A percentile compares a stretch with the other conserved stretches of the same genome.
Conservation (phyloP, 1,140 invertebrate genomes). For the Cotesia vestalis region DNA sequence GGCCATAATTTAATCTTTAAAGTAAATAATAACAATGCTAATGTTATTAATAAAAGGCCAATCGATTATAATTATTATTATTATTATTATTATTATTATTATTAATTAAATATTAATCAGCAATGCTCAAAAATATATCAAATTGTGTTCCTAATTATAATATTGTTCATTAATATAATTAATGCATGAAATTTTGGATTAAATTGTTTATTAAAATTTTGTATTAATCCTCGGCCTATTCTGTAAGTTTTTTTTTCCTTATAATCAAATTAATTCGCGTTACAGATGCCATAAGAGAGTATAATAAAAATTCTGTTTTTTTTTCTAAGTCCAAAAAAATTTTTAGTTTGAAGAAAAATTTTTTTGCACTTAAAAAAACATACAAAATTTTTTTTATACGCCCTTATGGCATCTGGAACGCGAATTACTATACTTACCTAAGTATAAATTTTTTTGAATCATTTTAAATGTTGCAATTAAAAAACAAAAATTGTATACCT, state of each 20-base stretch:
- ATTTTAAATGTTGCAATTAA: conserved; percentile 35
- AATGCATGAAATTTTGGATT: conserved; percentile 43
- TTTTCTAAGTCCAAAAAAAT: too few relatives aligned
- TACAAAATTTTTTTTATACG: too few relatives aligned
- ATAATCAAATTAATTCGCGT: conserved; percentile 29
- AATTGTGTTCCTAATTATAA: conserved; percentile 35
- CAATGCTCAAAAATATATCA: conserved; percentile 37
- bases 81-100: too few relatives aligned
- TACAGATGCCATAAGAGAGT: too few relatives aligned
- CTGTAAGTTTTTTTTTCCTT: conserved; percentile 51
- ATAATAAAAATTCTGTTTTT: too few relatives aligned
- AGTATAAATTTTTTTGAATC: conserved; percentile 32
- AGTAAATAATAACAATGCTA: neutral
- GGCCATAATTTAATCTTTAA: neutral
- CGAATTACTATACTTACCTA: conserved; percentile 7
- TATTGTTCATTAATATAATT: conserved; percentile 36
- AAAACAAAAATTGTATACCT: conserved; percentile 58
- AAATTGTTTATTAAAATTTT: conserved; percentile 40
- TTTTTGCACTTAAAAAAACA: too few relatives aligned
- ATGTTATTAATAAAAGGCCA: neutral
- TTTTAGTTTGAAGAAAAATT: too few relatives aligned
- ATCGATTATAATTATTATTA: conserved; percentile 13
- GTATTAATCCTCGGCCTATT: conserved; percentile 58
- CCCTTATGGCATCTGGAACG: too few relatives aligned
- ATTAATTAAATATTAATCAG: conserved; percentile 9